Evolutionary conservation across 2,797 vertebrate species (phyloP).

Genomic region (Pseudochromis fuscus): DNA sequence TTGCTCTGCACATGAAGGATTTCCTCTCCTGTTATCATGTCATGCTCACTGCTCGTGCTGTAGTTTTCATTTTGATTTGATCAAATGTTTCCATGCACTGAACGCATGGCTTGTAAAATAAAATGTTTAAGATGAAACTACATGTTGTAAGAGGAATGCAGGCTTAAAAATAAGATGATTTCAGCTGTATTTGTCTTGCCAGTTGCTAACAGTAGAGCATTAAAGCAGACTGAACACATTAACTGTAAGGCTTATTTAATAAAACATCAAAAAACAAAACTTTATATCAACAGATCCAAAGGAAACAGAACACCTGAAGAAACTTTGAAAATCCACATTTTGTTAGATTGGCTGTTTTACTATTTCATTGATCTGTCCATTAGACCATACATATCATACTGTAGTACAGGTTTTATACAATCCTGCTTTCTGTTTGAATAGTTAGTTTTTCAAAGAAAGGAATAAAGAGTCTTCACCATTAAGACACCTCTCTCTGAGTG

Average conservation of each 20-base stretch:
- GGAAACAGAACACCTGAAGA: too few species aligned
- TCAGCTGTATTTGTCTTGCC: neutral
- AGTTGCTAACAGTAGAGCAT: neutral
- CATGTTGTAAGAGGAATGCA: too few species aligned
- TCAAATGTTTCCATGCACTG: neutral
- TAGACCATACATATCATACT: too few species aligned
- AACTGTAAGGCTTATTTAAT: slow-evolving; percentile 14
- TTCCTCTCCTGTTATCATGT: neutral
- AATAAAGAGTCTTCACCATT: slow-evolving; percentile 23
- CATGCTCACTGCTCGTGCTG: neutral
- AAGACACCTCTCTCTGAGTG: neutral
- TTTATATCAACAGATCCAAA: too few species aligned
- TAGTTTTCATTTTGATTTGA: too few species aligned
- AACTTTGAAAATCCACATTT: too few species aligned
- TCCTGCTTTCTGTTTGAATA: slow-evolving; percentile 6
- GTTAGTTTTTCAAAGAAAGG: slow-evolving; percentile 11
- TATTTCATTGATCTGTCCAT: neutral
- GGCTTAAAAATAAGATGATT: slow-evolving; percentile 1
- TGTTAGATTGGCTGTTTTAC: too few species aligned
- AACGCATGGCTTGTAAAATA: neutral
- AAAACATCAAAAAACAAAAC: slow-evolving; percentile 13
- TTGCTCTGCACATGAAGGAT: neutral
- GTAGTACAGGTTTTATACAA: neutral
- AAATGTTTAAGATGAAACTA: neutral
- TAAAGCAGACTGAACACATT: slow-evolving; percentile 11